These are phyloP conservation scores for Neolamprologus cancellatus DNA, from an alignment of 2,113 vertebrate species.

Conservation along the genomic window DNA sequence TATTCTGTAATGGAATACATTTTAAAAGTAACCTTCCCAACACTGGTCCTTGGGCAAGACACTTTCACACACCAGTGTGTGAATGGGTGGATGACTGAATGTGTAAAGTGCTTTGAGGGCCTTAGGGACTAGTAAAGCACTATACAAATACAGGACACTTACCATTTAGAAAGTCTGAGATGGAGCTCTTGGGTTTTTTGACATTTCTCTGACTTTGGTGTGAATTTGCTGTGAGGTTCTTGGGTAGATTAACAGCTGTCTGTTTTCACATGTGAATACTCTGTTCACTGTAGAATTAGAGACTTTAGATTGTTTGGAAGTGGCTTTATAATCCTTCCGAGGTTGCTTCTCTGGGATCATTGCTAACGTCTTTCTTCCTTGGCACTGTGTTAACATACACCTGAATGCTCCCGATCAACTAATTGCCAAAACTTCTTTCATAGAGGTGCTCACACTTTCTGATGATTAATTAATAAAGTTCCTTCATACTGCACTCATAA, in stretches of 20 bases:
- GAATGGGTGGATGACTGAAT: neutral
- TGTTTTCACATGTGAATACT: neutral
- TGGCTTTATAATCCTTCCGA: neutral
- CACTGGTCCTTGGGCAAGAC: fast-evolving
- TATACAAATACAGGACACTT: neutral
- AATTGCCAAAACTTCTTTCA: neutral
- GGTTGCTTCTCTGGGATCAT: neutral
- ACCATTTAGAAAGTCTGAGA: neutral
- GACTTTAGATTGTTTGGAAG: neutral
- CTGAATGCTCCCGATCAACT: neutral
- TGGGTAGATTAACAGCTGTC: neutral
- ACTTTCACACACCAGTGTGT: neutral
- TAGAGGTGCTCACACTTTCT: neutral
- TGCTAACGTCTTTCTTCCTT: fast-evolving
- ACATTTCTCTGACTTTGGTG: neutral
- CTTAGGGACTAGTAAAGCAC: neutral
- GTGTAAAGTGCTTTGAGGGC: neutral
- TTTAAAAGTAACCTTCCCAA: no score
- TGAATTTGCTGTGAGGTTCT: neutral
- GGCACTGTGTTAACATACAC: neutral
- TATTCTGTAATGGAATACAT: no score
- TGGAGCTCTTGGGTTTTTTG: neutral
- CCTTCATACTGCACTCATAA: neutral
- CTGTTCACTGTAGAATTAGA: neutral
- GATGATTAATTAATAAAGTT: neutral